These are phyloP conservation scores for Leptobrachium leishanense DNA, from an alignment of 2,113 vertebrate genomes.

Conservation along the genomic window DNA sequence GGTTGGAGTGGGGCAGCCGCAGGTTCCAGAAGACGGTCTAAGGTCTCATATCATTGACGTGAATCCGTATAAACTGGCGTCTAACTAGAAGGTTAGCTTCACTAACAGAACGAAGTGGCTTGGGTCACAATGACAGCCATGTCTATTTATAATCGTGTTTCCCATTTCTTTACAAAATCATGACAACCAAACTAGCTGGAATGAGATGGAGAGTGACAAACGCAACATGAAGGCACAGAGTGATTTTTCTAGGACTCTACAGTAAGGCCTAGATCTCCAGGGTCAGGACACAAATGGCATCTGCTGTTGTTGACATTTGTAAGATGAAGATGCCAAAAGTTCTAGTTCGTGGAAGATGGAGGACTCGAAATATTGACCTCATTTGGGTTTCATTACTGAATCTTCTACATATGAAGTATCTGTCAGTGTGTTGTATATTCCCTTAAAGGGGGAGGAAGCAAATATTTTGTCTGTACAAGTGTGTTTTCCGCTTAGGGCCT, in stretches of 20 bases:
- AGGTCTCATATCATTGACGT: not conserved
- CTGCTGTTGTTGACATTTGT: too few relatives aligned
- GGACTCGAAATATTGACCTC: not conserved
- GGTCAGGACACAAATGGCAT: too few relatives aligned
- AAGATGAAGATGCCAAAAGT: too few relatives aligned
- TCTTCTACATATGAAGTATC: not conserved
- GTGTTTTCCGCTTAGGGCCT: not conserved
- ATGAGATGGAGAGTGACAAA: slow-evolving; percentile 3
- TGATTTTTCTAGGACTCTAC: not conserved
- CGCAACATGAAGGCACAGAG: not conserved
- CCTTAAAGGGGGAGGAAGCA: not conserved
- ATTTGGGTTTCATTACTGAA: not conserved
- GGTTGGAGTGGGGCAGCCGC: slow-evolving; percentile 13
- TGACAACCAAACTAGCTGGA: not conserved
- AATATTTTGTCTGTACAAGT: not conserved
- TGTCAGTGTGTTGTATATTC: not conserved
- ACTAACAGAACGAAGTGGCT: not conserved
- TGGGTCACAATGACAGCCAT: too few relatives aligned
- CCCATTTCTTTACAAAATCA: not conserved
- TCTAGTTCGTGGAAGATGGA: too few relatives aligned
- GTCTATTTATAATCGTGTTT: too few relatives aligned
- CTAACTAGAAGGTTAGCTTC: not conserved
- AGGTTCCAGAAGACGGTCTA: slow-evolving; percentile 2
- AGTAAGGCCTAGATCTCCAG: not conserved
- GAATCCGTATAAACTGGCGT: slow-evolving; percentile 5